Base-by-base conservation (phyloP, 2,888 invertebrate genomes). In the Pherbina coryleti region DNA sequence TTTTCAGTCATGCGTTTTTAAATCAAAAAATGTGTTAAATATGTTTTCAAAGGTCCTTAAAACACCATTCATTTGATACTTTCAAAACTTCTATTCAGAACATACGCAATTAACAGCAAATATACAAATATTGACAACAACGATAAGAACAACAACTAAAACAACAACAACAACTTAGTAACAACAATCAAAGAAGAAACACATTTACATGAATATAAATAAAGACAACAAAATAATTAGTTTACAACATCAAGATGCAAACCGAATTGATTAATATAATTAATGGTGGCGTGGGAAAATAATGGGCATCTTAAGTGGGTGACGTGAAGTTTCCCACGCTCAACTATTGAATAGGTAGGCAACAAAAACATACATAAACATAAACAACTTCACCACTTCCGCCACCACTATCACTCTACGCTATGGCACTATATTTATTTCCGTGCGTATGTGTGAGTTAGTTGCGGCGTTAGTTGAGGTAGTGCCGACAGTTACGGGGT, bases 121-220 rank as follows among this genome's bases (percentile, higher is more conserved):
- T n/a, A 8, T 19, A 31, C 5, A 31, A 53, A 53, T 22, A n/a
- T 14, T 22, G n/a, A 28, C 17, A 83, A 83, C 76, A 78, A 79
- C 79, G 81, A 80, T 78, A 82, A 75, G 73, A 82, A 75, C 76
- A 76, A 51, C 75, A 53, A 53, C 57, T 5, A 57, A 3, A 57
- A 57, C 57, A 60, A 60, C 22, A 60, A 60, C 60, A 9, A 44
- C 1, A 62, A 28, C 11, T 22, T 14, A 22, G 3, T 22, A 25
- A 25, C 62, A 62, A 25, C 62, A 22, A 25, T 62, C 3, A 28
- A 22, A 28, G 62, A 62, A 28, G n/a, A 8, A 3, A 44, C 44
- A 44, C 11, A 44, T 44, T 44, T 44, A 14, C 44, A 1, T 44
- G 44, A 1, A 44, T 17, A 60, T 60, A 25, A 60, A 22, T 60